Percentiles rank a stretch among this genome's conserved stretches.
Evolutionary conservation across 2,888 invertebrate genomes (phyloP).

Genomic region (Drosophila vallismaia): DNA sequence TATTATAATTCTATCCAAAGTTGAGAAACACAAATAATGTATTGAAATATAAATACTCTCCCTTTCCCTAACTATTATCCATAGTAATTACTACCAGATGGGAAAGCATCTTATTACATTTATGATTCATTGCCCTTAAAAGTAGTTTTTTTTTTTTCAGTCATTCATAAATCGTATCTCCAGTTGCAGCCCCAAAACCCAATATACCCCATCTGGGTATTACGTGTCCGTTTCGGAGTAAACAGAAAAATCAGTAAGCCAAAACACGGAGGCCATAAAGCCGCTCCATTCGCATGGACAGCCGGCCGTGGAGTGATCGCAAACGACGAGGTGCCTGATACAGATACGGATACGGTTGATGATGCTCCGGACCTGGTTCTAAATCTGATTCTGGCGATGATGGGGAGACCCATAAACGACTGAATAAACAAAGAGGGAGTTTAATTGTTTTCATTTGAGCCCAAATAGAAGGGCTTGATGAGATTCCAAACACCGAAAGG

Average conservation of each 20-base stretch:
- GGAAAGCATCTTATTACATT: no score
- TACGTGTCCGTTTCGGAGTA: not conserved
- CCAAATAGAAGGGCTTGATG: not conserved
- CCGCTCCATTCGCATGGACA: slow-evolving; percentile 40
- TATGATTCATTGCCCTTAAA: no score
- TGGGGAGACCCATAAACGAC: slow-evolving; percentile 16
- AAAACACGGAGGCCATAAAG: slow-evolving; percentile 38
- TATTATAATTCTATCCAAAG: no score
- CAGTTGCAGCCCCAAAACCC: not conserved
- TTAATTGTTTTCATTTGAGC: slow-evolving; percentile 31
- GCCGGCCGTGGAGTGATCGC: slow-evolving; percentile 44
- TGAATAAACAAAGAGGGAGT: slow-evolving; percentile 9
- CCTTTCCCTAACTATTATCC: no score
- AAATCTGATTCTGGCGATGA: slow-evolving; percentile 4
- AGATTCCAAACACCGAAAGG: not conserved
- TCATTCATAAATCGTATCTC: no score
- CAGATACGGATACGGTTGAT: not conserved
- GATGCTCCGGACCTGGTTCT: slow-evolving; percentile 5
- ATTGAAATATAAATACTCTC: no score
- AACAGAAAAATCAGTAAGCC: slow-evolving; percentile 18
- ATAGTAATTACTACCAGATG: no score
- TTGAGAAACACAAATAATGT: no score
- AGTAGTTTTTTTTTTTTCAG: no score
- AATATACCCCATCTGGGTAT: slow-evolving; percentile 4
- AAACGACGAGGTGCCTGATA: slow-evolving; percentile 19